Evolutionary conservation across 2,888 invertebrate species (phyloP), one percentile per base, ranked within the genome.

Genomic region (Cantharis lateralis): DNA sequence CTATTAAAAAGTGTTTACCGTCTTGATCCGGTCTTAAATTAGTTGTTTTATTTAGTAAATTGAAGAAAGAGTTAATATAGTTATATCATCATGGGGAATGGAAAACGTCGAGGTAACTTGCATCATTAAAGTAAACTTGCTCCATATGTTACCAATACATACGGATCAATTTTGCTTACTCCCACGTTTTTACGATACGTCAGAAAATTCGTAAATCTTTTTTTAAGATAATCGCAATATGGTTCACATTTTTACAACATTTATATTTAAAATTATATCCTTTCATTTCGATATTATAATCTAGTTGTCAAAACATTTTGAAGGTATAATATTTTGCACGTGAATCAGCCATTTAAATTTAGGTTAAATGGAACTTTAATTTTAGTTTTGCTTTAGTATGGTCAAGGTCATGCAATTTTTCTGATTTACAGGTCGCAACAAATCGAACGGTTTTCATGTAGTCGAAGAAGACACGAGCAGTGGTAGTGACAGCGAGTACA

Each of bases 401-500:
- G 64, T 20, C 64, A 20, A 66, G 20, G 64, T 66, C 24, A 66
- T 24, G 13, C 20, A 20, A 48, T 48, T 66, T 66, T n/a, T 18
- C 7, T 66, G 20, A 11, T 66, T 66, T 66, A 10, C 66, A 78
- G 77, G 72, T 75, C 78, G 78, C 71, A 77, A 75, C 61, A 82
- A 80, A 74, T 4, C 9, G 9, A 86, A 87, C 62, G 84, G 84
- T 62, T 84, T 85, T 11, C 85, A 85, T 82, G 89, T 89, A 80
- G 88, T 87, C 28, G 92, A 91, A 83, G 91, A 92, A 74, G 96
- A 96, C 87, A 94, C 94, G 10, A 89, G 90, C 75, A 91, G 92
- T 82, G 96, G 96, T 88, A 96, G 95, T 87, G 93, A 91, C 81
- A 96, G 96, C 81, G 93, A 95, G 78, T 92, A 92, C 82, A 97